Evolutionary conservation across 2,113 vertebrate species (phyloP), one percentile per base, ranked within the genome.

Genomic region (Morone saxatilis): DNA sequence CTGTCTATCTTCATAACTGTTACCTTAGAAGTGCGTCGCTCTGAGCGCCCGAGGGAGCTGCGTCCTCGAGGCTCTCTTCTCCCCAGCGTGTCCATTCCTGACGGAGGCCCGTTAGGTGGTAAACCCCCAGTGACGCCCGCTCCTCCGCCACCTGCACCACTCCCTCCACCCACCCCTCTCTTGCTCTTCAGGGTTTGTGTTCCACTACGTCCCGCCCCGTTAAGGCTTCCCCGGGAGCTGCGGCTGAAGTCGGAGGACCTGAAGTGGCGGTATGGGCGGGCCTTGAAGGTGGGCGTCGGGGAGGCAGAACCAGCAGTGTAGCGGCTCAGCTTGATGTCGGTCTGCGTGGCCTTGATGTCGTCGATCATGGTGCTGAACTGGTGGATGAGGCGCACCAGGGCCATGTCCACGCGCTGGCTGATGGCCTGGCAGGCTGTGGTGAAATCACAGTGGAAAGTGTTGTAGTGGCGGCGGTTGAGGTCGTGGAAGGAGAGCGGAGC

Each of bases 321-420:
- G 80, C 98, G 96, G 91, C 96, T 99, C 12, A 99, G 97, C 41
- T 99, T 99, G 93, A 99, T 99, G 94, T 99, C 98, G 0, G 98
- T 99, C 92, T 99, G 98, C 0, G 98, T 99, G 56, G 98, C 98
- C 89, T 99, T 99, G 93, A 99, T 98, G 73, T 99, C 98, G 0
- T 99, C 97, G 10, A 99, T 97, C 98, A 99, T 99, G 16, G 98
- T 99, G 88, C 98, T 99, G 90, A 99, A 99, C 85, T 99, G 98
- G 88, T 99, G 98, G 88, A 99, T 98, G 78, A 99, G 98, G 5
- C 98, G 96, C 50, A 99, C 98, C 74, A 99, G 94, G 4, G 98
- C 98, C 98, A 99, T 99, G 89, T 99, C 98, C 0, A 99, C 98
- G 0, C 98, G 98, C 92, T 99, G 98, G 93, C 98, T 99, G 92